Evolutionary conservation across 2,888 invertebrate genomes (phyloP).

Genomic region (Zeuzera pyrina): DNA sequence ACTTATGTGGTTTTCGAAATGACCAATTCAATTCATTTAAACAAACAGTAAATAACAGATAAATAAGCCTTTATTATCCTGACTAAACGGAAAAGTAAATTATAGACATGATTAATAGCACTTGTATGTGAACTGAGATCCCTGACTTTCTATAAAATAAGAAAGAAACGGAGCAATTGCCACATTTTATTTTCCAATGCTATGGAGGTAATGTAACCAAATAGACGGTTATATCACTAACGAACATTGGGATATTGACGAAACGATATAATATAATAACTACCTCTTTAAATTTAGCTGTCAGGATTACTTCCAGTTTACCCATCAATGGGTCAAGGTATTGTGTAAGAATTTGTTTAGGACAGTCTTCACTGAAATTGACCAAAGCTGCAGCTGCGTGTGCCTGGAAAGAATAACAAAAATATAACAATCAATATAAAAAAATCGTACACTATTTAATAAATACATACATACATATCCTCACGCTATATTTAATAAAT

Average conservation of each 20-base stretch:
- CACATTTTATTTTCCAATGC: slow-evolving; percentile 62
- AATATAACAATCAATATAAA: slow-evolving; percentile 3
- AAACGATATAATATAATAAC: slow-evolving; percentile 10
- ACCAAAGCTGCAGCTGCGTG: slow-evolving; percentile 95
- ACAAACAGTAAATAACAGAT: too few species aligned
- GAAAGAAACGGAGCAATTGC: slow-evolving; percentile 55
- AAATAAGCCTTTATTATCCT: too few species aligned
- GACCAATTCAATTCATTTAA: too few species aligned
- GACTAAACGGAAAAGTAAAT: too few species aligned
- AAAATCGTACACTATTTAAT: slow-evolving; percentile 2
- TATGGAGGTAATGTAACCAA: slow-evolving; percentile 61
- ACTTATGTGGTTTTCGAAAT: too few species aligned
- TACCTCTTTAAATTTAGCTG: slow-evolving; percentile 93
- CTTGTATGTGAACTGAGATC: slow-evolving; percentile 64
- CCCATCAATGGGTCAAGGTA: slow-evolving; percentile 94
- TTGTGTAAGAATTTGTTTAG: slow-evolving; percentile 91
- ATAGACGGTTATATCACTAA: slow-evolving; percentile 46
- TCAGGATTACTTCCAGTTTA: slow-evolving; percentile 91
- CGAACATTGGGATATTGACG: slow-evolving; percentile 55
- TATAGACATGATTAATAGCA: too few species aligned
- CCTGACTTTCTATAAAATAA: slow-evolving; percentile 41
- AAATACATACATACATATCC: too few species aligned
- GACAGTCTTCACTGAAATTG: slow-evolving; percentile 99
- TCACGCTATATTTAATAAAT: too few species aligned
- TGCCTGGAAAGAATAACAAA: slow-evolving; percentile 56